Conservation (phyloP, 2,888 invertebrate species). For the Calliopum simillimum region DNA sequence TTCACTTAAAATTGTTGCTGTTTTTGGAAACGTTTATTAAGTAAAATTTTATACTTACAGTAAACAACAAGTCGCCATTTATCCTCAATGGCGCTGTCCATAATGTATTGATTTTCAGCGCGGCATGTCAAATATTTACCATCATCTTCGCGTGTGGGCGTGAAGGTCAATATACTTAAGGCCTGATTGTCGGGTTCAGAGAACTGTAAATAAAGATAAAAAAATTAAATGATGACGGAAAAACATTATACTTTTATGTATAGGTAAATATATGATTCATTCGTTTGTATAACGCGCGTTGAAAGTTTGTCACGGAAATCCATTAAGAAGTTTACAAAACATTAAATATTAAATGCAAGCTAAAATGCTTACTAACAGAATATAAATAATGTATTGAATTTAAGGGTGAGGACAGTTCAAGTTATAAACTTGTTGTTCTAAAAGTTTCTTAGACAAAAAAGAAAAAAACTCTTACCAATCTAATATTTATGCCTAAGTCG, state of each 20-base stretch:
- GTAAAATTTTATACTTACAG: conserved; percentile 76
- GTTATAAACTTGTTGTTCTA: no score
- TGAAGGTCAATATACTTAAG: conserved; percentile 84
- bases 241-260: conserved; percentile 28
- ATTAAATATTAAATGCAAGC: no score
- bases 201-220: conserved; percentile 71
- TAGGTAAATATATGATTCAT: no score
- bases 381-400: no score
- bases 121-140: conserved; percentile 90
- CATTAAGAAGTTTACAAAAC: no score
- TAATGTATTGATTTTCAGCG: conserved; percentile 87
- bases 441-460: no score
- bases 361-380: no score
- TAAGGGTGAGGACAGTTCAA: no score
- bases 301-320: no score
- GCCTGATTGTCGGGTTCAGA: conserved; percentile 85
- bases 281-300: not conserved
- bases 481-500: not conserved
- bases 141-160: conserved; percentile 87
- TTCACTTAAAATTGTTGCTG: not conserved
- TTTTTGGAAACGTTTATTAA: conserved; percentile 11
- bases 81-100: conserved; percentile 85
- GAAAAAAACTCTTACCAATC: no score
- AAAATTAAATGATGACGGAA: conserved; percentile 42
- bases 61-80: conserved; percentile 89